Conservation (phyloP, 2,888 invertebrate genomes). For the Dione vanillae region DNA sequence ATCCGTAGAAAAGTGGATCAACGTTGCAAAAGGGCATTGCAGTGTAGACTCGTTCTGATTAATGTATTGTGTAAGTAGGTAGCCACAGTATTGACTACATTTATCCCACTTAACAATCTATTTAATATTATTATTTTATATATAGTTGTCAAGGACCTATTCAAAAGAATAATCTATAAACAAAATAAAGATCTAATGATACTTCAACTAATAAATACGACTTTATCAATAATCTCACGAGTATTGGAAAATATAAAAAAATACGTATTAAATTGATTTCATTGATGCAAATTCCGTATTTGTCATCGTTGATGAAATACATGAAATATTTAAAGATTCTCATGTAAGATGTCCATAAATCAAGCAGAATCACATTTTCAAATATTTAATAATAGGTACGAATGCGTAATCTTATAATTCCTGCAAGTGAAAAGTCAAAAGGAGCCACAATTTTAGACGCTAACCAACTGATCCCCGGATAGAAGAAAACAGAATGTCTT, state of each 20-base stretch:
- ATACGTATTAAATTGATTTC: too few relatives aligned
- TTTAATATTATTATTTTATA: slow-evolving; percentile 25
- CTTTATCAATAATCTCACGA: too few relatives aligned
- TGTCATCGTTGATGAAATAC: not conserved
- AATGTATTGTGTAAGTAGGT: slow-evolving; percentile 68
- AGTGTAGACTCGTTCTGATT: slow-evolving; percentile 78
- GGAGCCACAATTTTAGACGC: slow-evolving; percentile 79
- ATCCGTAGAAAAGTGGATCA: slow-evolving; percentile 83
- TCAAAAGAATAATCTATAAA: not conserved
- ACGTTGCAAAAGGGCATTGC: slow-evolving; percentile 81
- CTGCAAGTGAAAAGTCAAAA: slow-evolving; percentile 72
- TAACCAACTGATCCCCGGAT: slow-evolving; percentile 81
- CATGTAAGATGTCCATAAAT: not conserved
- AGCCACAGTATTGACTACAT: slow-evolving; percentile 42
- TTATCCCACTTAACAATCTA: slow-evolving; percentile 32
- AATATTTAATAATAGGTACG: slow-evolving; percentile 38
- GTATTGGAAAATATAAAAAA: too few relatives aligned
- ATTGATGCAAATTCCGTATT: too few relatives aligned
- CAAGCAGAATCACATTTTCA: not conserved
- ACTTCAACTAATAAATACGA: too few relatives aligned
- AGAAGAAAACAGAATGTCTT: slow-evolving; percentile 81
- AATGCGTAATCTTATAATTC: slow-evolving; percentile 74
- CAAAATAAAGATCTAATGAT: not conserved
- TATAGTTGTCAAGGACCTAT: slow-evolving; percentile 3
- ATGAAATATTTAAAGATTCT: not conserved